Conservation (phyloP, 2,888 invertebrate species). For the Amphiduros pacificus region DNA sequence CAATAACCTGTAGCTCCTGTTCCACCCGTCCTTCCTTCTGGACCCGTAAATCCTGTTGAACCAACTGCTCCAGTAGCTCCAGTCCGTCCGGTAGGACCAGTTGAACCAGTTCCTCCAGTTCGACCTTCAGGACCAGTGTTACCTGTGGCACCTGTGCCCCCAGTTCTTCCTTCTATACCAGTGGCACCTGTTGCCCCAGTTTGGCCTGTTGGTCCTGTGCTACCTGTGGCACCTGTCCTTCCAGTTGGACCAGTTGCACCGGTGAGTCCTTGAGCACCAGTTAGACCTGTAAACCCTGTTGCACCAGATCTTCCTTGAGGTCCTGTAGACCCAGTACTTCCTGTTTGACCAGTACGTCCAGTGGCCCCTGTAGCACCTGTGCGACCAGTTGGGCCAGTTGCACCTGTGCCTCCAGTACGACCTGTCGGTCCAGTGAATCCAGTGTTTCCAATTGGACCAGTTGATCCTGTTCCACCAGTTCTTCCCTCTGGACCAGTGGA, state of each 20-base stretch:
- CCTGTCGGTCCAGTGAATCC: conserved; percentile 20
- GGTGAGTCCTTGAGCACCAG: conserved; percentile 13
- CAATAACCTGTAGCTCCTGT: conserved; percentile 15
- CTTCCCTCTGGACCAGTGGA: conserved; percentile 16
- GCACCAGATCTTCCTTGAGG: conserved; percentile 2
- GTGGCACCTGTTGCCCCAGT: conserved; percentile 13
- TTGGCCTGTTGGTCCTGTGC: conserved; percentile 9
- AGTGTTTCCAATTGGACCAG: conserved; percentile 18
- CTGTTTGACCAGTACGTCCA: conserved; percentile 13
- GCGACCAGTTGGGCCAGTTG: conserved; percentile 8
- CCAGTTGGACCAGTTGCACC: conserved; percentile 16
- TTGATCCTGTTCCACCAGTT: conserved; percentile 16
- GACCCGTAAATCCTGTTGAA: conserved; percentile 14
- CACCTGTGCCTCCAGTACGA: conserved; percentile 17
- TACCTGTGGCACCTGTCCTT: conserved; percentile 3
- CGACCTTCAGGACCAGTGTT: conserved; percentile 7
- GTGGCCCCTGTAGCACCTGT: conserved; percentile 3
- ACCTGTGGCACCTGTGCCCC: conserved; percentile 16
- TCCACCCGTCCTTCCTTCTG: conserved; percentile 16
- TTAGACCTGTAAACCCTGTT: conserved; percentile 7
- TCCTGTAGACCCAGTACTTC: conserved; percentile 15
- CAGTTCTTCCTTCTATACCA: conserved; percentile 6
- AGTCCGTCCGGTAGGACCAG: conserved; percentile 2
- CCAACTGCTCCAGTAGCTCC: conserved; percentile 15
- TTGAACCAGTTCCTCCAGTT: conserved; percentile 7